Evolutionary conservation across 2,113 vertebrate genomes (phyloP).

Genomic region (Pangasianodon gigas): DNA sequence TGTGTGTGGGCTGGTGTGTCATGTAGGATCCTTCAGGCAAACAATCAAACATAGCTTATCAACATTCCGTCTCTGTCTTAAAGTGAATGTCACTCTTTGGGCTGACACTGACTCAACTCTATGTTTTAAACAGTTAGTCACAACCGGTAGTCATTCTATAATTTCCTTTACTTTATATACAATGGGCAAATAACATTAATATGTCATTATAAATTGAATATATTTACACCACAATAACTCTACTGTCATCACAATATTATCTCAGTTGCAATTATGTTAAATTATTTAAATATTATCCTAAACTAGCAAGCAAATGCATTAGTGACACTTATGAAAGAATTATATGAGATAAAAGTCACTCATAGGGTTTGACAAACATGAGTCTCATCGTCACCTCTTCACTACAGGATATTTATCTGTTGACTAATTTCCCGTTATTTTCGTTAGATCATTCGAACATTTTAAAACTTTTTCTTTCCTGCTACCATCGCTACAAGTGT

Average conservation of each 20-base stretch:
- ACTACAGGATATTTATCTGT: neutral
- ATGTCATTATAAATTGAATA: neutral
- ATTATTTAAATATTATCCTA: neutral
- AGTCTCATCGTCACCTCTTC: neutral
- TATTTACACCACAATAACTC: neutral
- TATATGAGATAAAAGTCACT: neutral
- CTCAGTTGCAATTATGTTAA: neutral
- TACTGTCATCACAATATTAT: neutral
- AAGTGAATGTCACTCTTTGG: neutral
- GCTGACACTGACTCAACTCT: neutral
- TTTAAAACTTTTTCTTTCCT: neutral
- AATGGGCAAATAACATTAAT: neutral
- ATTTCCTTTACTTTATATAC: neutral
- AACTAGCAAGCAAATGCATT: neutral
- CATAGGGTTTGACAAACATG: neutral
- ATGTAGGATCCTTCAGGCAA: constrained; percentile 63
- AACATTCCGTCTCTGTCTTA: constrained; percentile 66
- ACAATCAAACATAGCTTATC: constrained; percentile 71
- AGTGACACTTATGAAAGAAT: neutral
- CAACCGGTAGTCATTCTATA: neutral
- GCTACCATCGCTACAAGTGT: neutral
- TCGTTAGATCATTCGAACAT: neutral
- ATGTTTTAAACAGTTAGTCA: neutral
- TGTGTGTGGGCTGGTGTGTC: constrained; percentile 51
- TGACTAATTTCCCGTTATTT: neutral